Percentiles rank a stretch among this genome's conserved stretches.
Conservation (phyloP, 1,140 invertebrate genomes). For the Brachionus koreanus region DNA sequence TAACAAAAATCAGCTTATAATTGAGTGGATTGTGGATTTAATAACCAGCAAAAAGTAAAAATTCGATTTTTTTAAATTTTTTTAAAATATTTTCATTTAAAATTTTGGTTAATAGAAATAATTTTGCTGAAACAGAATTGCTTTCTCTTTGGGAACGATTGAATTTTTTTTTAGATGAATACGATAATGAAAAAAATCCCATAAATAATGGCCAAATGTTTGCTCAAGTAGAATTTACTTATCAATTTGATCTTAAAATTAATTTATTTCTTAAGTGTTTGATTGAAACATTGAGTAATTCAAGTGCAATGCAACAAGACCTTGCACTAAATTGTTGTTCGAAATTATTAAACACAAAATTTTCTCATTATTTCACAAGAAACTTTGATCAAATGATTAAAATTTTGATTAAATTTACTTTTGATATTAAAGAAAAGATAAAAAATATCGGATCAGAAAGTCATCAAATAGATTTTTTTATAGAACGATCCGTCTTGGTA, state of each 20-base stretch:
- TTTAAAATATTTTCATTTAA: background rate
- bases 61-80: background rate
- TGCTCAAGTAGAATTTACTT: background rate
- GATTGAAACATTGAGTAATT: background rate
- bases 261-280: background rate
- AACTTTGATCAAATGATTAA: slow-evolving; percentile 34
- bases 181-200: background rate
- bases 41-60: slow-evolving; percentile 23
- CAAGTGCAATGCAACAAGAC: background rate
- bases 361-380: slow-evolving; percentile 16
- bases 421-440: background rate
- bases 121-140: background rate
- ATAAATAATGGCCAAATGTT: background rate
- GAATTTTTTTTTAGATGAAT: slow-evolving; percentile 12
- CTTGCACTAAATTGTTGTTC: background rate
- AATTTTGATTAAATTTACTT: background rate
- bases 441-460: background rate
- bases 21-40: slow-evolving; percentile 11
- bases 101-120: background rate
- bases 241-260: background rate
- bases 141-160: background rate
- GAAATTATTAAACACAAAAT: background rate
- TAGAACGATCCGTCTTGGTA: background rate
- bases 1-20: slow-evolving; percentile 1
- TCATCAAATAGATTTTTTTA: background rate